Evolutionary conservation across 35 echinoderm and acorn worm species (phyloP), one percentile per base, ranked within the genome.

Genomic region (Ophioderma brevispina): DNA sequence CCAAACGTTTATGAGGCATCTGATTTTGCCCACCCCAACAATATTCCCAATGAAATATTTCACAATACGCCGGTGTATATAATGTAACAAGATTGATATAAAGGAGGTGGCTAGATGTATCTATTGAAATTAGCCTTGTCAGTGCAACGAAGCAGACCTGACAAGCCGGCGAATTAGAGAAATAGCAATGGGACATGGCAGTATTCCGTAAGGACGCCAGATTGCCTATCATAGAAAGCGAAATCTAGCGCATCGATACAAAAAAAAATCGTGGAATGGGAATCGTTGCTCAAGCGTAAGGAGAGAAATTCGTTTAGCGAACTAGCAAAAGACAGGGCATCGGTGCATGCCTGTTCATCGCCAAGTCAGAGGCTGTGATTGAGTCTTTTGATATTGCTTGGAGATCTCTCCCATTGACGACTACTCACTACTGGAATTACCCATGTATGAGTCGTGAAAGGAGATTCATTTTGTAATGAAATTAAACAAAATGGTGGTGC

Each of bases 61-160:
- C 23, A 70, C 59, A 70, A 70, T 70, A 70, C 28, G 17, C 15
- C 6, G 59, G 59, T 70, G 59, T 70, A 70, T 70, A 70, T 70
- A 70, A 70, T 70, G 59, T 70, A 70, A 70, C 59, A 70, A 70
- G 59, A 70, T 70, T 18, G 59, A 70, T 70, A 70, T 70, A 70
- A 70, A 70, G 17, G 59, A 70, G 1, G 59, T 13, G 10, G 59
- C 17, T 70, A 2, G n/a, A 70, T 70, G 10, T 70, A 70, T 70
- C 59, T 70, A 70, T 25, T 70, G 59, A 70, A 70, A 70, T 70
- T 70, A 70, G 59, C 59, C 59, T 2, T 70, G 59, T 18, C 59
- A 70, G 59, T 70, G 59, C 59, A 70, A 30, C 59, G 59, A 70
- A 25, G 59, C 59, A 25, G n/a, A 70, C 59, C 59, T 70, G 59